Evolutionary conservation across 1,140 invertebrate species (phyloP).

Genomic region (Drosophila nikananu): DNA sequence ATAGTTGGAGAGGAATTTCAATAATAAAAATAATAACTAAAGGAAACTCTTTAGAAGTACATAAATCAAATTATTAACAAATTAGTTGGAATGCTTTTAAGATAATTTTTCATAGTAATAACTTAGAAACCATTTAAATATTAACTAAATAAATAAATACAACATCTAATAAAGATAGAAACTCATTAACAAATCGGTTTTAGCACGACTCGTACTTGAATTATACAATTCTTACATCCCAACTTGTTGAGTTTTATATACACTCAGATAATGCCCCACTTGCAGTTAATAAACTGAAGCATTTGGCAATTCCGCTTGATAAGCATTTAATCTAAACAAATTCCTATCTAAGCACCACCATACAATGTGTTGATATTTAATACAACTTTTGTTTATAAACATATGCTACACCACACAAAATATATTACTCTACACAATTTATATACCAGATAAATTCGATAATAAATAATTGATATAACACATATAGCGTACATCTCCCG

Average conservation of each 20-base stretch:
- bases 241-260: background rate
- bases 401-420: background rate
- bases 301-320: background rate
- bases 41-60: too few relatives aligned
- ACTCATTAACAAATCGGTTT: background rate
- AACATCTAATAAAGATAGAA: too few relatives aligned
- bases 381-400: slow-evolving; percentile 9
- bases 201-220: background rate
- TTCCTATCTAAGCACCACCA: slow-evolving; percentile 6
- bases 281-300: background rate
- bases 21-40: background rate
- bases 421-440: too few relatives aligned
- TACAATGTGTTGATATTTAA: background rate
- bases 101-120: background rate
- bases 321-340: slow-evolving; percentile 9
- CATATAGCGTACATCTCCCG: background rate
- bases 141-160: background rate
- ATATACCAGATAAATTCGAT: background rate
- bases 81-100: background rate
- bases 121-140: background rate
- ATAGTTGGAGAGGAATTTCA: background rate
- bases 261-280: background rate
- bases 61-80: background rate
- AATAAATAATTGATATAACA: background rate
- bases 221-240: background rate